Evolutionary conservation across 2,888 invertebrate genomes (phyloP), one percentile per base, ranked within the genome.

Genomic region (Trissoscelio sp.): DNA sequence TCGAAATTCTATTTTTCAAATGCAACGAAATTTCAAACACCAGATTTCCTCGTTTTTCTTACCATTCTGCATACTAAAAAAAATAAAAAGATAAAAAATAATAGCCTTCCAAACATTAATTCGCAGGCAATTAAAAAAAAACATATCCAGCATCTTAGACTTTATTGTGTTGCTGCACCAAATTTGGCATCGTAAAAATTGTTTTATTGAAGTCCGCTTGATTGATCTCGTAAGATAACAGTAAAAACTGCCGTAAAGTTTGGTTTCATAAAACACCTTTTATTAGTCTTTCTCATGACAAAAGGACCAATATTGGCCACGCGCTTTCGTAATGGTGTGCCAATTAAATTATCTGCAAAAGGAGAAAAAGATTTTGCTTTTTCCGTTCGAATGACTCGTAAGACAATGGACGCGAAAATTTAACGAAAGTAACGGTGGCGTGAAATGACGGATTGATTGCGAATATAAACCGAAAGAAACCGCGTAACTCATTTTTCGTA

Each of bases 161-260:
- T 18, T 46, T 51, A 16, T 24, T n/a, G 57, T 28, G 18, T 51
- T 48, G 11, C 16, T 37, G 55, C 51, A 67, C 67, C 42, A 60
- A 34, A 48, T 67, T 66, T 67, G 51, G 20, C 20, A 14, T 55
- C 75, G 55, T 69, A 69, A 69, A 55, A 67, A 51, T 12, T 24
- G 6, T 48, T 55, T 62, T 69, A 60, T 69, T 20, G 46, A 67
- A 18, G 3, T 7, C 22, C 18, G 28, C 37, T 46, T 69, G 69
- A 77, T 69, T 62, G 77, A 57, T 67, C 67, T 31, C 31, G 42
- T 60, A 42, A 58, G 66, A 75, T 74, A 74, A 64, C 64, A 58
- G 24, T 60, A 22, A 62, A 60, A 28, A 14, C 2, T 3, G 60
- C 12, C 48, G 37, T 75, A 75, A 75, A 67, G 16, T 58, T 67